phyloP scores from a whole-genome alignment of 2,888 invertebrate genomes.

The Cataglyphis cursor region DNA sequence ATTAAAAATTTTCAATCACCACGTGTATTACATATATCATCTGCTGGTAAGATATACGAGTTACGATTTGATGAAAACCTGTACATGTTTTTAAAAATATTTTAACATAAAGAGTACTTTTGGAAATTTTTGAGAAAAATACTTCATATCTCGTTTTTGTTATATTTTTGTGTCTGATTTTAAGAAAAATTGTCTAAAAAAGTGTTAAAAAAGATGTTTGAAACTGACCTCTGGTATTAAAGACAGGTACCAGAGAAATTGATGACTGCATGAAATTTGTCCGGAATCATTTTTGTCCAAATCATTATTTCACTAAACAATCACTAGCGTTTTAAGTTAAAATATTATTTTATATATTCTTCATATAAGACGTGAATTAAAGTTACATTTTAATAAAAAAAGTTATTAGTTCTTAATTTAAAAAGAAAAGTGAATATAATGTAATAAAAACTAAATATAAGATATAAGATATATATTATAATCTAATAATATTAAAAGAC shows the following conservation, averaged over 20 bases:
- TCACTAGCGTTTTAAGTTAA: too few relatives aligned
- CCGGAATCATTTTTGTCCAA: background rate
- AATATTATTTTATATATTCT: background rate
- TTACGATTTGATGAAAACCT: background rate
- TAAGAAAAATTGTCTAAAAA: background rate
- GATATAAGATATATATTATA: background rate
- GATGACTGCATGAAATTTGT: background rate
- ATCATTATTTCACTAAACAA: background rate
- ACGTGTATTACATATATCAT: background rate
- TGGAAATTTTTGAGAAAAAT: background rate
- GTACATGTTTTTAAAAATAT: background rate
- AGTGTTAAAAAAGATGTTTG: background rate
- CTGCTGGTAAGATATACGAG: background rate
- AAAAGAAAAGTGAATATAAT: background rate
- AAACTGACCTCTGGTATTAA: slow-evolving; percentile 11
- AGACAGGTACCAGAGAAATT: background rate
- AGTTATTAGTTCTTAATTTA: background rate
- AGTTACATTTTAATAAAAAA: background rate
- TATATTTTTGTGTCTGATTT: background rate
- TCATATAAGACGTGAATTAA: background rate
- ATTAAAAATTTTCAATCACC: background rate
- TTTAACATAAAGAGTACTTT: background rate
- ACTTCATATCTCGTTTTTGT: background rate
- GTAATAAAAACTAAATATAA: background rate
- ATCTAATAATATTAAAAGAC: background rate